Base-by-base conservation (phyloP, 2,888 invertebrate genomes). In the Drosophila paranaensis region DNA sequence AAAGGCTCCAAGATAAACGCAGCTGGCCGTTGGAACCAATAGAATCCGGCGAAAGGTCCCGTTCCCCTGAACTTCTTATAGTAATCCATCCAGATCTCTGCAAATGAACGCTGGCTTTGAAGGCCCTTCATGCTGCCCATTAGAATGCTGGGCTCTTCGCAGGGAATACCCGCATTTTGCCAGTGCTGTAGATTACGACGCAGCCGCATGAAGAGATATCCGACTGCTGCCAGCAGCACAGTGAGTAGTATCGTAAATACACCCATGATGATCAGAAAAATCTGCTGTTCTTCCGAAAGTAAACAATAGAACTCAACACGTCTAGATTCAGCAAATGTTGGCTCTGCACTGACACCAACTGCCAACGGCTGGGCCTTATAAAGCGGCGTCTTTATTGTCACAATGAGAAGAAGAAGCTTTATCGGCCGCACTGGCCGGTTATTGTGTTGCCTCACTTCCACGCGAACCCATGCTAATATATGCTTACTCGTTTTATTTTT, bases 21-120 rank as follows among this genome's bases (percentile, higher is more conserved):
- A 1, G 74, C 77, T 0, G 91, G 91, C 0, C 71, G 77, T 0
- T 77, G 66, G 13, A 92, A 88, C 68, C 88, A 85, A 64, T 83
- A 93, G 53, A 92, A 82, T 0, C 93, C 92, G 0, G 77, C 79
- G 55, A 91, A 91, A 0, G 90, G 84, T 13, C 75, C 67, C 0
- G 71, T 75, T 25, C 80, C 83, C 0, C 61, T 55, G 16, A 71
- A 87, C 30, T 89, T 82, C 0, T 68, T 33, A 35, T 92, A 91
- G 46, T 85, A 71, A 0, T 70, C 37, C 20, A 37, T 6, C 66
- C 70, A 72, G 30, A 81, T 40, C 0, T 81, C 69, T 43, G 60
- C 10, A 33, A 88, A 82, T 8, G 71, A 67, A 2, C 70, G 73
- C 5, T 8, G 62, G 0, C 54, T 77, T 0, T 62, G 74, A 2